Conservation (phyloP, 2,888 invertebrate genomes). For the Lymantria monacha region DNA sequence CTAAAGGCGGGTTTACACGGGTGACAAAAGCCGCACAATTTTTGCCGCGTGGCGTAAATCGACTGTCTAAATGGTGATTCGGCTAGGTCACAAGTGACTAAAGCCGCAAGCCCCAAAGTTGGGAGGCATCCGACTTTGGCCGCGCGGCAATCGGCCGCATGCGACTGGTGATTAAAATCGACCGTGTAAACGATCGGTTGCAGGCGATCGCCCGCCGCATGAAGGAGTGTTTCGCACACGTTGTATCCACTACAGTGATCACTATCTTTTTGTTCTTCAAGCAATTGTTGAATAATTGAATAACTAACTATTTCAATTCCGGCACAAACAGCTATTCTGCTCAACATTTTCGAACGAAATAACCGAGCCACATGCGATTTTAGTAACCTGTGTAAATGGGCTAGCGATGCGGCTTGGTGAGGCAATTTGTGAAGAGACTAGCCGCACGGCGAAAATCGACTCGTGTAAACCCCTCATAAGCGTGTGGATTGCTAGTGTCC, state of each 20-base stretch:
- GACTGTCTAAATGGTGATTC: too few relatives aligned
- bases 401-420: constrained; percentile 8
- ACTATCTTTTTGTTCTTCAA: too few relatives aligned
- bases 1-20: too few relatives aligned
- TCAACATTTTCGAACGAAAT: too few relatives aligned
- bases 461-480: constrained; percentile 3
- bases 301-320: too few relatives aligned
- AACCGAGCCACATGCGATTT: too few relatives aligned
- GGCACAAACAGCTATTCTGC: too few relatives aligned
- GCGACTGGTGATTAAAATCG: constrained; percentile 35
- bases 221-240: neutral
- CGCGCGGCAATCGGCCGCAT: constrained; percentile 27
- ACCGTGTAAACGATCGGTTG: constrained; percentile 30
- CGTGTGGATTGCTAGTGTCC: too few relatives aligned
- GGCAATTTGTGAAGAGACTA: constrained; percentile 12
- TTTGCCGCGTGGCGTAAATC: too few relatives aligned
- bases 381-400: too few relatives aligned
- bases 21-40: too few relatives aligned
- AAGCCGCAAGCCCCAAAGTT: constrained; percentile 45
- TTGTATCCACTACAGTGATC: constrained; percentile 1
- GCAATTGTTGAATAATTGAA: too few relatives aligned
- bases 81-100: constrained; percentile 38
- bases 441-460: constrained; percentile 14
- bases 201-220: constrained; percentile 8
- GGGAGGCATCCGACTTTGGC: constrained; percentile 42